Evolutionary conservation across 53 echinoderm and acorn worm genomes (phyloP).

Genomic region (Holothuria leucospilota): DNA sequence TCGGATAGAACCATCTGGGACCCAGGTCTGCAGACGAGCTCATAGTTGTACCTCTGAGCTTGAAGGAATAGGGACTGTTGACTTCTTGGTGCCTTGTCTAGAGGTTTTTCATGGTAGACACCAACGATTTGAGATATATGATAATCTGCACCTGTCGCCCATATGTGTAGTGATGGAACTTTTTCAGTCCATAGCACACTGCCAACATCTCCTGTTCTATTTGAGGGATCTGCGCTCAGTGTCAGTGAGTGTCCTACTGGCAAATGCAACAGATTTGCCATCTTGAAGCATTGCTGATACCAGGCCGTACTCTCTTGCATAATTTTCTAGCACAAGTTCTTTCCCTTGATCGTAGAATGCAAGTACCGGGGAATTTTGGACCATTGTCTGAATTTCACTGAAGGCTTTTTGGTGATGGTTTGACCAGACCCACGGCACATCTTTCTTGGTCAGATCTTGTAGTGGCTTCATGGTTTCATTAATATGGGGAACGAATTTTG

Average conservation of each 20-base stretch:
- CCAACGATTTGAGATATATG: conserved; percentile 63
- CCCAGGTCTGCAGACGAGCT: conserved; percentile 30
- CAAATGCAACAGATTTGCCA: conserved; percentile 60
- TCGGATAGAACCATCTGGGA: conserved; percentile 37
- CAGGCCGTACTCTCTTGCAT: conserved; percentile 58
- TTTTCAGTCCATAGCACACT: conserved; percentile 42
- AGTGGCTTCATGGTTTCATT: too few relatives aligned
- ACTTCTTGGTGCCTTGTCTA: conserved; percentile 38
- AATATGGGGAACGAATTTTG: too few relatives aligned
- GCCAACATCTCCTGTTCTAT: conserved; percentile 61
- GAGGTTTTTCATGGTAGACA: neutral
- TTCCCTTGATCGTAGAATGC: conserved; percentile 67
- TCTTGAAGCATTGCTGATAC: conserved; percentile 61
- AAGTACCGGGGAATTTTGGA: conserved; percentile 22
- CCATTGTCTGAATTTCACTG: too few relatives aligned
- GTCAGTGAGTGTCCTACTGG: too few relatives aligned
- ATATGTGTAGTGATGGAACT: conserved; percentile 46
- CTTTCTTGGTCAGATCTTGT: too few relatives aligned
- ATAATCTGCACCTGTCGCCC: conserved; percentile 43
- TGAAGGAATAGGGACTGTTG: conserved; percentile 33
- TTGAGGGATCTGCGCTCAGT: conserved; percentile 60
- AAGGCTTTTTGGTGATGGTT: too few relatives aligned
- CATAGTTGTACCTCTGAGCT: conserved; percentile 12
- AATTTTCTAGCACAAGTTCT: conserved; percentile 54
- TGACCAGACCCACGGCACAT: too few relatives aligned